Percentiles rank a stretch among this genome's conserved stretches.
Evolutionary conservation across 2,888 invertebrate species (phyloP).

Genomic region (Oligia latruncula): DNA sequence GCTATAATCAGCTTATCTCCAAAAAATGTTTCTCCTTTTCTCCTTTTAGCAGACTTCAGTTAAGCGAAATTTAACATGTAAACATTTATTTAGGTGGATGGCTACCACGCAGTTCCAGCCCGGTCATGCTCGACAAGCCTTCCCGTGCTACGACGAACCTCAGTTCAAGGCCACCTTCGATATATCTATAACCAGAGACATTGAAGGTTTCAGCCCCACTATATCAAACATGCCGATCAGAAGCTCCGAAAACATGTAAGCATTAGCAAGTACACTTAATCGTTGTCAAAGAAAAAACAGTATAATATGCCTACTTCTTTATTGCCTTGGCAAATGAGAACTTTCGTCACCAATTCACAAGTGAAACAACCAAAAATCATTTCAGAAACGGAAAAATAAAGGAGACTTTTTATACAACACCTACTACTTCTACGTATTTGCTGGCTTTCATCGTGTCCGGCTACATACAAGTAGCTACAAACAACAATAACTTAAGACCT

Average conservation of each 20-base stretch:
- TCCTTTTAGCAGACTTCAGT: not conserved
- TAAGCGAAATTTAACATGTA: not conserved
- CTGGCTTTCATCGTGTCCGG: constrained; percentile 96
- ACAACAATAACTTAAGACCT: constrained; percentile 71
- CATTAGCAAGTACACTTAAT: not conserved
- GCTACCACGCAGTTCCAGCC: constrained; percentile 95
- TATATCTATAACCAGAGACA: constrained; percentile 91
- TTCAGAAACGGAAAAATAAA: constrained; percentile 72
- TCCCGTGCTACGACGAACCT: constrained; percentile 97
- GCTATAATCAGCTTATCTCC: not conserved
- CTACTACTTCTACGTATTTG: constrained; percentile 94
- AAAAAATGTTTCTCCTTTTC: not conserved
- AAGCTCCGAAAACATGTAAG: constrained; percentile 68
- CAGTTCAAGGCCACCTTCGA: constrained; percentile 94
- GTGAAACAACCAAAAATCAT: not conserved
- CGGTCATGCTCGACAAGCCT: constrained; percentile 94
- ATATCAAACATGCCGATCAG: constrained; percentile 93
- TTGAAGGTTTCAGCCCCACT: constrained; percentile 83
- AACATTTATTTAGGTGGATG: constrained; percentile 91
- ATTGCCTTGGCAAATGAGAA: not conserved
- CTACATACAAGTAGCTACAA: constrained; percentile 82
- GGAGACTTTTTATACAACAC: constrained; percentile 89
- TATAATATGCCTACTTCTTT: not conserved
- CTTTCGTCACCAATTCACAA: not conserved
- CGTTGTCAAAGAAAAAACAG: not conserved